phyloP scores from a whole-genome alignment of 2,888 invertebrate species.

The Dolomedes plantarius region DNA sequence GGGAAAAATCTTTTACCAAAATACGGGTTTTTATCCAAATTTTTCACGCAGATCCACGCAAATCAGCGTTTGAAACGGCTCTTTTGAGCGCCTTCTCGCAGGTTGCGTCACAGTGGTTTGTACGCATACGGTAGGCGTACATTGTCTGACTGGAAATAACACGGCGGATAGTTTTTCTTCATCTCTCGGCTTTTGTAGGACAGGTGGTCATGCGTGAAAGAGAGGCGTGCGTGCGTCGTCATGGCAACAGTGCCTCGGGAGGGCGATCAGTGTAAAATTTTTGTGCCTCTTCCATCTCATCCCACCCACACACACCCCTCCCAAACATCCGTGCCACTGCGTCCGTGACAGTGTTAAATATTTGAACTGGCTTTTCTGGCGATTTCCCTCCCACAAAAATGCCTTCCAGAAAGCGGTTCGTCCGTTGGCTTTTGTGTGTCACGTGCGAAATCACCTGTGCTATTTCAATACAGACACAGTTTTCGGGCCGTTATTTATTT shows the following conservation, averaged over 20 bases:
- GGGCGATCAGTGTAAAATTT: slow-evolving; percentile 54
- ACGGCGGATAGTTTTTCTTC: slow-evolving; percentile 17
- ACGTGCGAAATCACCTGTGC: slow-evolving; percentile 11
- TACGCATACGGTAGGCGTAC: slow-evolving; percentile 50
- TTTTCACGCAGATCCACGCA: no score
- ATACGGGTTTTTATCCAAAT: no score
- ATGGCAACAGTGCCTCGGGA: slow-evolving; percentile 56
- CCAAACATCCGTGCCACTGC: background rate
- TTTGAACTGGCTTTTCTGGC: background rate
- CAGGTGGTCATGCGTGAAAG: slow-evolving; percentile 70
- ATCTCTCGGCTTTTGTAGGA: slow-evolving; percentile 57
- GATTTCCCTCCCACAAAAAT: background rate
- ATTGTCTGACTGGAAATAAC: slow-evolving; percentile 44
- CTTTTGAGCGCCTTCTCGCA: slow-evolving; percentile 21
- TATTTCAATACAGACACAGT: background rate
- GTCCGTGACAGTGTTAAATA: slow-evolving; percentile 4
- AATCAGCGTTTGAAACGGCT: slow-evolving; percentile 7
- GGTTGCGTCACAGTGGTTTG: slow-evolving; percentile 47
- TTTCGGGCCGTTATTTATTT: background rate
- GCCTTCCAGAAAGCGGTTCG: background rate
- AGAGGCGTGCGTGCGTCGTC: slow-evolving; percentile 61
- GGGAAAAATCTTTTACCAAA: no score
- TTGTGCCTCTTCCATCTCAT: slow-evolving; percentile 7
- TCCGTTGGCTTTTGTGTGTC: background rate
- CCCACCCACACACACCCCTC: background rate